Evolutionary conservation across 2,888 invertebrate species (phyloP).

Genomic region (Notodonta ziczac): DNA sequence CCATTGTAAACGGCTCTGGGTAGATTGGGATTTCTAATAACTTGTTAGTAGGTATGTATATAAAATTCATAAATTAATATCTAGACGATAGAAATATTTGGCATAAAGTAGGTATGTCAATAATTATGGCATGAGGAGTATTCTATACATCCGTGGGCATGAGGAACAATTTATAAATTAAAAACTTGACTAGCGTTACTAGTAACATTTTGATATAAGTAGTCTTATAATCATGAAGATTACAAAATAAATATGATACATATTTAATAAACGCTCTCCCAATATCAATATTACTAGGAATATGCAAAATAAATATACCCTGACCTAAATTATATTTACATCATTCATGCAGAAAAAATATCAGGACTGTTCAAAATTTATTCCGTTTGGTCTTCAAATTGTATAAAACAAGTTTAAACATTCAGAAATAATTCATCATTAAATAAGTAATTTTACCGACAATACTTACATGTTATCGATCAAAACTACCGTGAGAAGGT

Average conservation of each 20-base stretch:
- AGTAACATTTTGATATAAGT: constrained; percentile 47
- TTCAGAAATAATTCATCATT: constrained; percentile 14
- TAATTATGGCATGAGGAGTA: constrained; percentile 19
- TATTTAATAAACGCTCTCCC: constrained; percentile 23
- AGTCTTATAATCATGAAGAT: constrained; percentile 30
- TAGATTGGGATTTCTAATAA: too few species aligned
- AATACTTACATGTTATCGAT: background rate
- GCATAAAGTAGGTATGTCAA: constrained; percentile 33
- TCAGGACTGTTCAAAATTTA: constrained; percentile 6
- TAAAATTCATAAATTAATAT: constrained; percentile 34
- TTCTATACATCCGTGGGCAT: constrained; percentile 22
- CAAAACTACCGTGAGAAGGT: background rate
- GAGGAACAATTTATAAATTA: constrained; percentile 39
- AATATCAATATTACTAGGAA: constrained; percentile 17
- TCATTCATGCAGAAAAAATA: constrained; percentile 12
- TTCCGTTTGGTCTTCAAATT: constrained; percentile 26
- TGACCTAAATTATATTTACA: constrained; percentile 36
- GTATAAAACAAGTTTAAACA: constrained; percentile 20
- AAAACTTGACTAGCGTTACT: constrained; percentile 59
- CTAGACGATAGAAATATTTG: constrained; percentile 45
- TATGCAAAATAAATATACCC: constrained; percentile 21
- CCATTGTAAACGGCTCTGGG: too few species aligned
- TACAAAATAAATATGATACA: constrained; percentile 17
- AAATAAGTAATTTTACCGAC: background rate
- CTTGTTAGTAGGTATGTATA: constrained; percentile 1